Percentiles rank a stretch among this genome's conserved stretches.
Evolutionary conservation across 2,797 vertebrate genomes (phyloP).

Genomic region (Gambelia wislizenii): DNA sequence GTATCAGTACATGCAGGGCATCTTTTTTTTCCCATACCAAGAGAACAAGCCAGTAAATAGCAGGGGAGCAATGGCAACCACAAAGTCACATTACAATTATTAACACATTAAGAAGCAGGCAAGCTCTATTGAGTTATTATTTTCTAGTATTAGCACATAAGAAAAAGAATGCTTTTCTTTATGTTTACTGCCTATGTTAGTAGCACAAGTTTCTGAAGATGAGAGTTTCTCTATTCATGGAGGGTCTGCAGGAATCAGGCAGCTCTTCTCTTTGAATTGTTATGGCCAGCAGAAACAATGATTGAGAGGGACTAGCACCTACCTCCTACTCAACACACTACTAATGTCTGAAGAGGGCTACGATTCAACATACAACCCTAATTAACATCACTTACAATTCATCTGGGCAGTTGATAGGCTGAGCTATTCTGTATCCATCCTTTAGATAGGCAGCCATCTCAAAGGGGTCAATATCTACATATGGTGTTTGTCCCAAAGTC

Average conservation of each 20-base stretch:
- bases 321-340: no score
- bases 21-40: not conserved
- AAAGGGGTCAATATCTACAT: slow-evolving; percentile 98
- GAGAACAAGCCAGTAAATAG: not conserved
- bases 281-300: no score
- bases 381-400: slow-evolving; percentile 88
- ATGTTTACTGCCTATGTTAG: no score
- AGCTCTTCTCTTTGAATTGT: no score
- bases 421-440: slow-evolving; percentile 98
- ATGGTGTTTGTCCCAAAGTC: slow-evolving; percentile 98
- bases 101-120: not conserved
- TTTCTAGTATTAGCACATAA: no score
- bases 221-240: no score
- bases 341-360: no score
- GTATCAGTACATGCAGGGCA: no score
- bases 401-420: slow-evolving; percentile 99
- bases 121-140: not conserved
- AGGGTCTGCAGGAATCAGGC: no score
- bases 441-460: slow-evolving; percentile 99
- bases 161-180: no score
- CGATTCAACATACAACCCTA: not conserved
- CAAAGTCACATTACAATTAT: not conserved
- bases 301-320: no score
- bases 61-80: not conserved
- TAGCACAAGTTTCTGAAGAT: no score